Evolutionary conservation across 2,888 invertebrate genomes (phyloP).

Genomic region (Coenonympha arcania): DNA sequence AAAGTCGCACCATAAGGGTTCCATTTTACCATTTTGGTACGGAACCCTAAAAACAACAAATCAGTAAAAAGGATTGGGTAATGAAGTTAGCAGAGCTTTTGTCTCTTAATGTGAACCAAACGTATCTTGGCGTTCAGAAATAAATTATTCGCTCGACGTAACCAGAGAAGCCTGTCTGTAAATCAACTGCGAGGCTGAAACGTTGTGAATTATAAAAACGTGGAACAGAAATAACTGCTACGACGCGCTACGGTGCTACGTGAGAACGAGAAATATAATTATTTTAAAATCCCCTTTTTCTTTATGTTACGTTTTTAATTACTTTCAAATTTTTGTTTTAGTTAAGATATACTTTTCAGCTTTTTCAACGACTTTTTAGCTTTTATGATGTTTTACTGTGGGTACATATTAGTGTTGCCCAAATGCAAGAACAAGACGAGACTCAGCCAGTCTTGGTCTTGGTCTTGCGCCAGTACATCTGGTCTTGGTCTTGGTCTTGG

Average conservation of each 20-base stretch:
- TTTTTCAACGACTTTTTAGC: too few species aligned
- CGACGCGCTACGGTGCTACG: too few species aligned
- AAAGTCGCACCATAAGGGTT: too few species aligned
- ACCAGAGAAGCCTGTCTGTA: slow-evolving; percentile 2
- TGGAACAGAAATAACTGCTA: neutral
- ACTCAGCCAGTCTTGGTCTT: too few species aligned
- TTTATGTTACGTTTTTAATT: neutral
- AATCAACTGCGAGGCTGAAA: neutral
- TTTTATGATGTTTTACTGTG: too few species aligned
- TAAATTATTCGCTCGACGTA: slow-evolving; percentile 2
- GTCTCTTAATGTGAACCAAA: neutral
- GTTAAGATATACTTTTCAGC: neutral
- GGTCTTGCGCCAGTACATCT: too few species aligned
- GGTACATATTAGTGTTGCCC: too few species aligned
- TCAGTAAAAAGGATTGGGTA: too few species aligned
- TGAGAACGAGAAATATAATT: slow-evolving; percentile 1
- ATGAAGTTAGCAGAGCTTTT: neutral
- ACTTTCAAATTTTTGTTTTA: neutral
- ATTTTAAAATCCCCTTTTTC: slow-evolving; percentile 3
- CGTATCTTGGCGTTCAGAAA: neutral
- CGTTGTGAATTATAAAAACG: slow-evolving; percentile 1
- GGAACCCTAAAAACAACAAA: too few species aligned
- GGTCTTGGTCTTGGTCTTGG: too few species aligned
- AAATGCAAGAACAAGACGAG: too few species aligned
- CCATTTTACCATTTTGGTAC: too few species aligned